Conservation (phyloP, 2,797 vertebrate species). For the Falco peregrinus region DNA sequence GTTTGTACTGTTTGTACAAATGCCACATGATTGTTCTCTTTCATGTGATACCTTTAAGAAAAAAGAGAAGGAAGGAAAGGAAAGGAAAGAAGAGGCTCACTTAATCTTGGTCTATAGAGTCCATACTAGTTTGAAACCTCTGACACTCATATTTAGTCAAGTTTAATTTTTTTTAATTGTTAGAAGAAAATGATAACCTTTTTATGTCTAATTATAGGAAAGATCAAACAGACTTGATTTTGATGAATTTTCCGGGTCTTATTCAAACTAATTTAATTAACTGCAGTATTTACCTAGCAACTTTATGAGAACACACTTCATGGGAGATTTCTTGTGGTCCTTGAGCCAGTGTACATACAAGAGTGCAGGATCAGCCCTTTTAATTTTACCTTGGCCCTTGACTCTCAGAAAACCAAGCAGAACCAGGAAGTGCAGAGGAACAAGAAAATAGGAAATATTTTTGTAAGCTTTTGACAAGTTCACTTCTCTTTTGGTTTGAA, state of each 20-base stretch:
- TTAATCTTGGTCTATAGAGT: neutral
- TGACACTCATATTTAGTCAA: neutral
- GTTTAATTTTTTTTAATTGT: neutral
- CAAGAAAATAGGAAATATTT: slow-evolving; percentile 55
- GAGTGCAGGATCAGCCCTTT: slow-evolving; percentile 21
- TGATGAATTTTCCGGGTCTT: neutral
- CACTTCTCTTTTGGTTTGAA: slow-evolving; percentile 37
- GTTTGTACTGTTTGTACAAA: slow-evolving; percentile 15
- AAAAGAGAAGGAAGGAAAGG: neutral
- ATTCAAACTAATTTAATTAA: neutral
- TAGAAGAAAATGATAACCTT: neutral
- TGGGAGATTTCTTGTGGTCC: neutral
- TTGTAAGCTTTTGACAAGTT: slow-evolving; percentile 47
- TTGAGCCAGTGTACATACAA: neutral
- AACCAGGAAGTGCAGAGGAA: slow-evolving; percentile 25
- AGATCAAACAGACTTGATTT: neutral
- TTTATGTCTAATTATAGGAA: neutral
- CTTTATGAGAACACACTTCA: neutral
- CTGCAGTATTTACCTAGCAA: neutral
- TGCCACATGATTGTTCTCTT: slow-evolving; percentile 18
- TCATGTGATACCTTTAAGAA: neutral
- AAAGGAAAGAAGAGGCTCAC: neutral
- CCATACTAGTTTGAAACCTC: neutral
- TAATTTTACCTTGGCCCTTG: slow-evolving; percentile 21
- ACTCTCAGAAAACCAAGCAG: neutral